phyloP scores from a whole-genome alignment of 2,888 invertebrate genomes.

The Rhyacophila evoluta region DNA sequence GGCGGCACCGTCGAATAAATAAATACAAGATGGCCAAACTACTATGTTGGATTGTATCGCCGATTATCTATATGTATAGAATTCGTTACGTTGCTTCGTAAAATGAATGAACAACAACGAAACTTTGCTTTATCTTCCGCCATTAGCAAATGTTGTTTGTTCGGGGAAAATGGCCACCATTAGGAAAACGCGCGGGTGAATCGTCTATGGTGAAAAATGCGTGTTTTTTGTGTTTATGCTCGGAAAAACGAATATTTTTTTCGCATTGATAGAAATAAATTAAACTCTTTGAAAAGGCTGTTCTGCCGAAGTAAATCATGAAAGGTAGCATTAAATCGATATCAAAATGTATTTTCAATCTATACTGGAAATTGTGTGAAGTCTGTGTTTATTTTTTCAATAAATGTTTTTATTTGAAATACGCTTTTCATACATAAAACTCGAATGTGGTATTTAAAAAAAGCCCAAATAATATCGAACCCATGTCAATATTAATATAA shows the following conservation, averaged over 20 bases:
- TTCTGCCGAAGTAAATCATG: neutral
- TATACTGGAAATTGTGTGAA: neutral
- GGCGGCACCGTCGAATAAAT: neutral
- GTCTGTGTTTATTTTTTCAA: neutral
- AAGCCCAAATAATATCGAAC: no score
- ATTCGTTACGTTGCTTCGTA: neutral
- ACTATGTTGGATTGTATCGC: neutral
- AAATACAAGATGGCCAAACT: neutral
- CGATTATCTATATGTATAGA: neutral
- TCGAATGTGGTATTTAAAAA: no score
- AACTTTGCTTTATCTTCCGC: constrained; percentile 13
- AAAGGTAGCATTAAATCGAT: neutral
- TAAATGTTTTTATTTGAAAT: no score
- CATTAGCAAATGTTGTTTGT: constrained; percentile 7
- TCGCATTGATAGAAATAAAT: neutral
- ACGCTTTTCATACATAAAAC: no score
- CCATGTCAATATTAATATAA: no score
- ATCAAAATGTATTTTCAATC: neutral
- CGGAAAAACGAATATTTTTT: neutral
- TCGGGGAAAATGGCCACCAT: neutral
- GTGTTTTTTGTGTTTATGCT: neutral
- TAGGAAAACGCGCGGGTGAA: neutral
- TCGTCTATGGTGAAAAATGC: neutral
- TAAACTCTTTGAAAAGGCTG: neutral
- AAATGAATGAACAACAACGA: constrained; percentile 16